These are phyloP conservation scores for Sciurus niger DNA, from an alignment of 2,113 vertebrate genomes.

Conservation along the genomic window DNA sequence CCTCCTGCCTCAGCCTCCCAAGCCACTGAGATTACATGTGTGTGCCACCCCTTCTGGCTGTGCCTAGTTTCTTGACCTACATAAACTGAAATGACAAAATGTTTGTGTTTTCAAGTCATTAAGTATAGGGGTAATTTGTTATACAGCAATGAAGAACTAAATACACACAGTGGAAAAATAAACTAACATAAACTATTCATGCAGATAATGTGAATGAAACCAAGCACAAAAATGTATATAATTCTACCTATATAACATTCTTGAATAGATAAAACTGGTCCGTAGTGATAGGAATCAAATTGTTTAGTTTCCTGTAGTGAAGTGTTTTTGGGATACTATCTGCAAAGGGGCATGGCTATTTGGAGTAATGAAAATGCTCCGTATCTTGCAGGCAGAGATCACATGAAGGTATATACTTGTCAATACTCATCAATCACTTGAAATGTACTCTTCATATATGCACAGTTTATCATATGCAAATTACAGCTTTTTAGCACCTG, in stretches of 20 bases:
- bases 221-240: background rate
- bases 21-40: no score
- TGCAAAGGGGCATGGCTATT: slow-evolving; percentile 17
- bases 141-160: slow-evolving; percentile 21
- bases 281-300: background rate
- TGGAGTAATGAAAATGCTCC: background rate
- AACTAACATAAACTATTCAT: background rate
- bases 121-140: slow-evolving; percentile 24
- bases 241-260: background rate
- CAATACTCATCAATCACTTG: background rate
- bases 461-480: slow-evolving; percentile 7
- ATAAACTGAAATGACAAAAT: background rate
- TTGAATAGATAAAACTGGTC: background rate
- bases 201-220: background rate
- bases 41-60: background rate
- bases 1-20: no score
- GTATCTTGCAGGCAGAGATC: background rate
- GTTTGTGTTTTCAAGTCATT: background rate
- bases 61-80: background rate
- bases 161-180: background rate
- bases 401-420: background rate
- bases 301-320: background rate
- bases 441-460: slow-evolving; percentile 11
- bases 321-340: background rate
- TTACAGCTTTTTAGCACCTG: background rate